Conservation (phyloP, 2,888 invertebrate genomes). For the Agrotis puta region DNA sequence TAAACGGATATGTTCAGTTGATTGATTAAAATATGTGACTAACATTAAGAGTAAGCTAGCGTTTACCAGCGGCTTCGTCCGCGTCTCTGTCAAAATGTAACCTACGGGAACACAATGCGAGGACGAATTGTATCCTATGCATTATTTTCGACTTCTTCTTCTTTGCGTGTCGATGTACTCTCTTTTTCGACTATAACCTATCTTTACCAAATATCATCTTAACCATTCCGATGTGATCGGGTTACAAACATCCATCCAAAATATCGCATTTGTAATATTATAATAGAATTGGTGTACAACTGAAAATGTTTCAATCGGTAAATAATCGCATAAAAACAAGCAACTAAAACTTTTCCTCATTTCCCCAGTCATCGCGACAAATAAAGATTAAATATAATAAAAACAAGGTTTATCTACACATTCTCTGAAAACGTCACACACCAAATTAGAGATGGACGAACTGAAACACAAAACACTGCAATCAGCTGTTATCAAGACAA, state of each 20-base stretch:
- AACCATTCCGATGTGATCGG: too few species aligned
- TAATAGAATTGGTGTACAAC: background rate
- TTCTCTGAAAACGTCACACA: background rate
- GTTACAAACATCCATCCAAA: too few species aligned
- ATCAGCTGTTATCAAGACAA: constrained; percentile 27
- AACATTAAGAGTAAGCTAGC: background rate
- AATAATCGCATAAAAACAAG: too few species aligned
- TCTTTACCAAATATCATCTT: too few species aligned
- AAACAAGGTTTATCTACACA: constrained; percentile 2
- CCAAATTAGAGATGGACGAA: constrained; percentile 1
- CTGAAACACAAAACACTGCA: constrained; percentile 8
- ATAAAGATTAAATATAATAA: constrained; percentile 6
- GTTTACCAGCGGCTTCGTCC: too few species aligned
- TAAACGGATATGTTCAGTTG: background rate
- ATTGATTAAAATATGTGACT: background rate
- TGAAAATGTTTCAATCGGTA: background rate
- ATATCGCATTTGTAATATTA: too few species aligned
- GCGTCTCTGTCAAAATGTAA: too few species aligned
- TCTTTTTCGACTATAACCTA: too few species aligned
- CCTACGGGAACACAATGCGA: too few species aligned
- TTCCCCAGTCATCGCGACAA: constrained; percentile 2
- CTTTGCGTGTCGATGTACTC: too few species aligned
- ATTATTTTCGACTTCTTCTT: too few species aligned
- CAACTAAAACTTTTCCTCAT: background rate
- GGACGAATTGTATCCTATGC: too few species aligned